A percentile compares a stretch with the other conserved stretches of the same genome.
Conservation (phyloP, 2,888 invertebrate species). For the Mimumesa dahlbomi region DNA sequence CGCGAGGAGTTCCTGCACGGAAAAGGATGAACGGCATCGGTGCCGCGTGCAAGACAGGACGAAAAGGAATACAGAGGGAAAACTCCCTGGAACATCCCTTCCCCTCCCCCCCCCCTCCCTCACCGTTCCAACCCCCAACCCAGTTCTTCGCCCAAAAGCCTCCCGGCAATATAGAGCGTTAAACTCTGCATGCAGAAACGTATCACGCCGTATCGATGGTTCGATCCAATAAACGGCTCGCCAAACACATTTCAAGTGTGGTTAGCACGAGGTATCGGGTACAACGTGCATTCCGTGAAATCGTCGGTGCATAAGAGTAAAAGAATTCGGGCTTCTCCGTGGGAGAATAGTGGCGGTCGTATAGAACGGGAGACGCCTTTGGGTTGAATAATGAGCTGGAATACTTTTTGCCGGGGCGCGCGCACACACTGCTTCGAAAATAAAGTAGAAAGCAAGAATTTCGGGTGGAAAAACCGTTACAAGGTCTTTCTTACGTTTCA, state of each 20-base stretch:
- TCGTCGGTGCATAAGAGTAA: conserved; percentile 50
- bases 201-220: conserved; percentile 23
- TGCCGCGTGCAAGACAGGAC: conserved; percentile 1
- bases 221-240: conserved; percentile 38
- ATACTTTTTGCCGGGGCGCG: too few species aligned
- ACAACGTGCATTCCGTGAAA: conserved; percentile 56
- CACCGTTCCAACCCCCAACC: too few species aligned
- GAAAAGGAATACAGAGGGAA: background rate
- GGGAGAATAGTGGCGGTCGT: background rate
- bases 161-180: conserved; percentile 30
- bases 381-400: too few species aligned
- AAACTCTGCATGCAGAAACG: conserved; percentile 44
- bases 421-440: too few species aligned
- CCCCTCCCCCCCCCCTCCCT: too few species aligned
- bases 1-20: conserved; percentile 44
- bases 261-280: conserved; percentile 21
- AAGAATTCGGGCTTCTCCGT: conserved; percentile 6
- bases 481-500: too few species aligned
- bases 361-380: too few species aligned
- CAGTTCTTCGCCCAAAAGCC: conserved; percentile 18
- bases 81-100: conserved; percentile 8
- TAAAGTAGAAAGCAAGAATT: background rate
- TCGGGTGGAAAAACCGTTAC: too few species aligned
- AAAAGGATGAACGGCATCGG: conserved; percentile 31
- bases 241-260: conserved; percentile 29